Base-by-base conservation (phyloP, 2,888 invertebrate species). In the Drosophila gaucha region DNA sequence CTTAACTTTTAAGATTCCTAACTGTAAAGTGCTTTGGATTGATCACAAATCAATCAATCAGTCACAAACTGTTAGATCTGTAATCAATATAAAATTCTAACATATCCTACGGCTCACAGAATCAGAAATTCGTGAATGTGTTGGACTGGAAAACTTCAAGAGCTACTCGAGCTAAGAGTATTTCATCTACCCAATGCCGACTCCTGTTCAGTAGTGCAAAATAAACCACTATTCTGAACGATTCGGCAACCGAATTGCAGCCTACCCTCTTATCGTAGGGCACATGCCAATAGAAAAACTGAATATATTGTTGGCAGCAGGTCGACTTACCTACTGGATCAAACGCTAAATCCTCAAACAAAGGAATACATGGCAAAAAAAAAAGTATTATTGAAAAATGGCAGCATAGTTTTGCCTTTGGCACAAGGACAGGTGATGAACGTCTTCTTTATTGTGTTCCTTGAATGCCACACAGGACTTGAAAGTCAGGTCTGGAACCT, bases 351-450 rank as follows among this genome's bases (percentile, higher is more conserved):
- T 70, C 70, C 74, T 44, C n/a, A 66, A 70, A 74, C 74, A 73
- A 73, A 60, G 31, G 60, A 70, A 56, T 59, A 54, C 55, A 20
- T 73, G 74, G 33, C 74, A 51, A 74, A 74, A 52, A 64, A 64
- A 49, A 63, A 44, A 31, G 33, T 30, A 16, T 46, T 31, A 51
- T 30, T 46, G 51, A 18, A 31, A 54, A 65, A 65, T 55, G 22
- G 36, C 38, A 55, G 65, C 71, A 70, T 52, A 51, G 56, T 57
- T 62, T 56, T 73, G 60, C 72, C 60, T 66, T 68, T 66, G 58
- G 52, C 52, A 14, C 64, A 69, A 55, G 69, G 82, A 85, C 85
- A 85, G 85, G 86, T 85, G 85, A 80, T 73, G 80, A 66, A 54
- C 78, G 80, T 78, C 80, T 20, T 64, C 41, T 41, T 51, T 58